Evolutionary conservation across 1,140 invertebrate genomes (phyloP), one percentile per base, ranked within the genome.

Genomic region (Brachionus asplanchnoidis): DNA sequence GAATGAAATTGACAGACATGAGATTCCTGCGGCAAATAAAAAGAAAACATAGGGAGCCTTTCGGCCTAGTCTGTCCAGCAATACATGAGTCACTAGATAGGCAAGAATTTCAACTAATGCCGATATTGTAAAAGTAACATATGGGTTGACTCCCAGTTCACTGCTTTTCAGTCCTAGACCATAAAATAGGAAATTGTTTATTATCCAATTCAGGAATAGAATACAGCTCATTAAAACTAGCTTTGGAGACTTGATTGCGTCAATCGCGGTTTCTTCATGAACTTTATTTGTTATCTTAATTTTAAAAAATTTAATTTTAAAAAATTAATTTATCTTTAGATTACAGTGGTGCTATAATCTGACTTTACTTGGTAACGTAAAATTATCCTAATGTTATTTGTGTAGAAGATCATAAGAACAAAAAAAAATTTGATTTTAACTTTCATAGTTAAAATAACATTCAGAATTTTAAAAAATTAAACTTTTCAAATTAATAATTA

Each of bases 141-240:
- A 83, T 9, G 65, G 60, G 46, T 83, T 83, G 9, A 44, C 68
- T 11, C 44, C 84, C 28, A 84, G 26, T 1, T 75, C 60, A 53
- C 84, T 73, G 23, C 20, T 77, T 68, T 84, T 84, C 26, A 75
- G 20, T 20, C 66, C 66, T 9, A 84, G 23, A 65, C 84, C 84
- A 28, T 84, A 84, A 84, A 84, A 84, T 20, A 84, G 6, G 9
- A 84, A 36, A 77, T 84, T 77, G 20, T 77, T 60, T 7, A 75
- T 50, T 32, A 84, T 73, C 84, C 84, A 66, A 66, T 56, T 36
- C 9, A 77, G 36, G n/a, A 77, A 77, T 42, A 84, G 65, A 70
- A 56, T 50, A 26, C n/a, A 46, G 20, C 44, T 84, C 53, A 46
- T 73, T 28, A 70, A 23, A 44, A 28, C 28, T 11, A 70, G 1